Evolutionary conservation across 2,113 vertebrate species (phyloP), one percentile per base, ranked within the genome.

Genomic region (Loxodonta africana): DNA sequence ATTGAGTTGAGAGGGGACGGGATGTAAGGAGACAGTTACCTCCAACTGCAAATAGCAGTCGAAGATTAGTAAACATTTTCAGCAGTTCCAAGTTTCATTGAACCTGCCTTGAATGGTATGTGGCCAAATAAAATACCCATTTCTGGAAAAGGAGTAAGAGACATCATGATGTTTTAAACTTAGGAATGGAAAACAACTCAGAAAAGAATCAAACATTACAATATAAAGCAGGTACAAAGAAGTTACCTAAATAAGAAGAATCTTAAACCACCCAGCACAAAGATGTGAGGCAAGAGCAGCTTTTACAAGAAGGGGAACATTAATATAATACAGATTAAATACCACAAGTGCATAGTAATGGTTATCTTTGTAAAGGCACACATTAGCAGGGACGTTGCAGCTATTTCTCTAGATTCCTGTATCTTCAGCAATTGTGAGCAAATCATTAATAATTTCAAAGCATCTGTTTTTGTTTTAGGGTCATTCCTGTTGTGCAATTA

Each of bases 1-100:
- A 83, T 57, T 80, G 51, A 90, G 71, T 90, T 92, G 88, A 94
- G 11, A 81, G 44, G 67, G 60, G 86, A 97, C 90, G 3, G 87
- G 69, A 96, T 97, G 21, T 51, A 97, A 93, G 44, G 37, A 97
- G 96, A 98, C 97, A 95, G 96, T 77, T 95, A 62, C 88, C 90
- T 96, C 92, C 28, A 97, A 85, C 77, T 83, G 65, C 95, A 97
- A 96, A 98, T 94, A 92, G 93, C 97, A 98, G 69, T 46, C 69
- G 82, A 95, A 88, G 97, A 97, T 97, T 95, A 97, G 91, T 85
- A 83, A 97, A 81, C 86, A 69, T 95, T 96, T 81, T 88, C 84
- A 92, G 82, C 85, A 53, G 73, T 60, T 88, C 37, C 73, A 95
- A 78, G 73, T 97, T 95, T 95, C 85, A 95, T 1, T 94, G 88